phyloP scores from a whole-genome alignment of 2,888 invertebrate species.

The Morinoia aosen region DNA sequence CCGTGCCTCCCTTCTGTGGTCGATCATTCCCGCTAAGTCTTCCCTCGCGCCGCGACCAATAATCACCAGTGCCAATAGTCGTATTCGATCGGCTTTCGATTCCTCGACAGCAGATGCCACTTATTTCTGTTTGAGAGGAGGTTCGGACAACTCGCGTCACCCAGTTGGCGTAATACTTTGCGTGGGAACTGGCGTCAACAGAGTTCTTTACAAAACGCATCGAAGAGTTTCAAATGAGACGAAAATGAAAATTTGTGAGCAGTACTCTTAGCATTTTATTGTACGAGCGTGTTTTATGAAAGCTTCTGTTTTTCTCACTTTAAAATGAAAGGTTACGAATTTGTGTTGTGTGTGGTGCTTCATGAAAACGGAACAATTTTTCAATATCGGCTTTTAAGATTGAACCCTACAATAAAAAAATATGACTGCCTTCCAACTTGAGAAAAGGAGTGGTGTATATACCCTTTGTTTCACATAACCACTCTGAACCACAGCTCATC shows the following conservation, averaged over 20 bases:
- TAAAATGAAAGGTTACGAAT: neutral
- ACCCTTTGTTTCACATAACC: neutral
- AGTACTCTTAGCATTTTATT: neutral
- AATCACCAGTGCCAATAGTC: slow-evolving; percentile 24
- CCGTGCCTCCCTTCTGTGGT: neutral
- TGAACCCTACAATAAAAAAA: too few relatives aligned
- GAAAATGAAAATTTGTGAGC: neutral
- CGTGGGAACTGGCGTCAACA: neutral
- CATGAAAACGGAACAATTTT: neutral
- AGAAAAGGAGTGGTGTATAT: neutral
- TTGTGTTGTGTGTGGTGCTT: neutral
- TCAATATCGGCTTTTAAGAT: neutral
- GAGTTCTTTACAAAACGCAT: neutral
- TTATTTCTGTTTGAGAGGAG: slow-evolving; percentile 28
- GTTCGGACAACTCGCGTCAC: slow-evolving; percentile 24
- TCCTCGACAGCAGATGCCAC: slow-evolving; percentile 47
- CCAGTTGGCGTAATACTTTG: neutral
- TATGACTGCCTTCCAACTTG: neutral
- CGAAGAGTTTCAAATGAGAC: neutral
- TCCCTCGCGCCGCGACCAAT: slow-evolving; percentile 19
- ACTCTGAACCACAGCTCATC: neutral
- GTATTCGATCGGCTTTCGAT: slow-evolving; percentile 49
- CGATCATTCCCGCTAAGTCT: slow-evolving; percentile 6
- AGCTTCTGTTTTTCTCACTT: neutral
- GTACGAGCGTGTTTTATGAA: neutral